phyloP scores from a whole-genome alignment of 2,797 vertebrate genomes.

The Alexandromys oeconomus region DNA sequence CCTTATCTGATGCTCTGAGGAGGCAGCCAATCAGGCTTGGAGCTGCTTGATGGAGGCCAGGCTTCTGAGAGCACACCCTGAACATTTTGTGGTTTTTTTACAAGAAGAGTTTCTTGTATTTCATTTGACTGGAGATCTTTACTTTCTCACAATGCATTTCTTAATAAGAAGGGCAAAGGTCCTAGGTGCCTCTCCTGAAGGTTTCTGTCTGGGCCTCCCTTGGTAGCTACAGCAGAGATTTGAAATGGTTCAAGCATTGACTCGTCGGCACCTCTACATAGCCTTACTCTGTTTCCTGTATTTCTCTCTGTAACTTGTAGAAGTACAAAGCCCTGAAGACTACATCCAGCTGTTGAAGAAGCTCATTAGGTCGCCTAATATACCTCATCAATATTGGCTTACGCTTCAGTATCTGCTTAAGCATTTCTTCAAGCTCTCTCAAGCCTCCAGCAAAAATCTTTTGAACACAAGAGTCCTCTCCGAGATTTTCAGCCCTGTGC shows the following conservation, averaged over 20 bases:
- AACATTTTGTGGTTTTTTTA: constrained; percentile 86
- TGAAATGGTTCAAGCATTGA: constrained; percentile 29
- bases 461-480: constrained; percentile 92
- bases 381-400: constrained; percentile 97
- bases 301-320: constrained; percentile 86
- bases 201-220: neutral
- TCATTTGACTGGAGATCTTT: constrained; percentile 82
- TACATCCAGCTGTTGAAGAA: constrained; percentile 93
- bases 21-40: constrained; percentile 91
- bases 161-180: constrained; percentile 51
- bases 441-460: constrained; percentile 93
- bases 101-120: neutral
- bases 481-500: constrained; percentile 96
- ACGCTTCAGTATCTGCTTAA: constrained; percentile 96
- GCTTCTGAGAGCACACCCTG: constrained; percentile 88
- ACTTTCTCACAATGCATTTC: constrained; percentile 72
- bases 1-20: constrained; percentile 86
- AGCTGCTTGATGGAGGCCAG: constrained; percentile 87
- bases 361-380: constrained; percentile 91
- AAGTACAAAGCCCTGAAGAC: constrained; percentile 94
- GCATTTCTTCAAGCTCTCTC: constrained; percentile 95
- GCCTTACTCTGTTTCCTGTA: neutral
- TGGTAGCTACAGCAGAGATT: neutral
- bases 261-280: constrained; percentile 41
- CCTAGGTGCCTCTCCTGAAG: neutral